These are phyloP conservation scores for Xerus inauris DNA, from an alignment of 2,113 vertebrate species.

Conservation along the genomic window DNA sequence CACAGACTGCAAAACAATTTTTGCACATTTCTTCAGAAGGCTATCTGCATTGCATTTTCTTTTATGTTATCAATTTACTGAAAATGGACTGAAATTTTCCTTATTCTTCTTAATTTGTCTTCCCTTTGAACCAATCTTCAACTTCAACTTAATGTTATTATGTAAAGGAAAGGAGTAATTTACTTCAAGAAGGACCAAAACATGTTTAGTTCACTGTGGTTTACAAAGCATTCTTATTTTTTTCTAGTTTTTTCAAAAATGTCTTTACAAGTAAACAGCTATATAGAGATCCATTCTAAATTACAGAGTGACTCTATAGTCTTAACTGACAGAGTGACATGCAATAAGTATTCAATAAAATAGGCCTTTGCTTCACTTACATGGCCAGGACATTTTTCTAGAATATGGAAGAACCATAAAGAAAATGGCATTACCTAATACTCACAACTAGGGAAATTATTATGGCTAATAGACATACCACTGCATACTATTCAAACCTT, in stretches of 20 bases:
- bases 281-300: background rate
- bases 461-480: background rate
- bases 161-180: background rate
- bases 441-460: constrained; percentile 8
- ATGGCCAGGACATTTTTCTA: background rate
- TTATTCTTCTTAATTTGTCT: constrained; percentile 23
- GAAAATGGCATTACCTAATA: background rate
- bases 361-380: background rate
- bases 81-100: constrained; percentile 51
- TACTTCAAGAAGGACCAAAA: constrained; percentile 34
- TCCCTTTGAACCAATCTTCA: constrained; percentile 25
- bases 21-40: constrained; percentile 54
- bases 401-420: background rate
- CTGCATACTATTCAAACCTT: background rate
- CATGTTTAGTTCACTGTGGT: constrained; percentile 25
- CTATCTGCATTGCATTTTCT: constrained; percentile 26
- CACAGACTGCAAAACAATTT: constrained; percentile 45
- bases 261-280: constrained; percentile 28
- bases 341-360: background rate
- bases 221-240: constrained; percentile 31
- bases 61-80: constrained; percentile 50
- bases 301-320: background rate
- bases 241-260: constrained; percentile 24
- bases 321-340: background rate
- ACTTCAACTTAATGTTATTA: constrained; percentile 56